Evolutionary conservation across 1,140 invertebrate genomes (phyloP).

Genomic region (Scaptomyza graminum): DNA sequence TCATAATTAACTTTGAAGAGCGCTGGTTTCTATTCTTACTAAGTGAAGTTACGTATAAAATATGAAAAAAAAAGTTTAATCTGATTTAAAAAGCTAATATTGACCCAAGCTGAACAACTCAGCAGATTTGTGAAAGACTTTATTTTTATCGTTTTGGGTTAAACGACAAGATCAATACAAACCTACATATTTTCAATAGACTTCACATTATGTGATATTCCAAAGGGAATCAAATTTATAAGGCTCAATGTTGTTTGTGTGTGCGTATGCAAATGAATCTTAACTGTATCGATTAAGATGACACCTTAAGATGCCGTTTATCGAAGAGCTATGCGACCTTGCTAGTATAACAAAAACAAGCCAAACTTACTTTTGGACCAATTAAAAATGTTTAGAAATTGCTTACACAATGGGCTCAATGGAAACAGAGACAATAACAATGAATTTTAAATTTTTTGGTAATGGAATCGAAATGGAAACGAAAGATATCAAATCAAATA

Average conservation of each 20-base stretch:
- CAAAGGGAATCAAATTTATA: no score
- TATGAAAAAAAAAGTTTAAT: no score
- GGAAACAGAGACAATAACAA: conserved; percentile 11
- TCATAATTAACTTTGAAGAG: no score
- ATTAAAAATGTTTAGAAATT: conserved; percentile 66
- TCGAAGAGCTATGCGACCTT: conserved; percentile 16
- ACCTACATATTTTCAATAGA: no score
- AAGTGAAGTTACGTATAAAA: no score
- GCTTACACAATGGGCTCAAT: conserved; percentile 18
- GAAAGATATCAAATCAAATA: not conserved
- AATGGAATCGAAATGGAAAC: conserved; percentile 19
- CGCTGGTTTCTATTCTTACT: no score
- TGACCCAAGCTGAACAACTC: no score
- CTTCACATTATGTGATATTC: no score
- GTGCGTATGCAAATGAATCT: conserved; percentile 13
- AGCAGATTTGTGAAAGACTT: not conserved
- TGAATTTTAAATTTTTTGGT: conserved; percentile 24
- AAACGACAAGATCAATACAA: no score
- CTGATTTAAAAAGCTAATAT: no score
- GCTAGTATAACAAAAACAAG: conserved; percentile 4
- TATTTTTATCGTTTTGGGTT: no score
- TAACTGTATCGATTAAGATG: not conserved
- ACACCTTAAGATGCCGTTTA: not conserved
- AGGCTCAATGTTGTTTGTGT: not conserved
- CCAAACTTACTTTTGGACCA: conserved; percentile 23